A percentile compares a stretch with the other conserved stretches of the same genome.
Evolutionary conservation across 2,888 invertebrate genomes (phyloP).

Genomic region (Sesia bembeciformis): DNA sequence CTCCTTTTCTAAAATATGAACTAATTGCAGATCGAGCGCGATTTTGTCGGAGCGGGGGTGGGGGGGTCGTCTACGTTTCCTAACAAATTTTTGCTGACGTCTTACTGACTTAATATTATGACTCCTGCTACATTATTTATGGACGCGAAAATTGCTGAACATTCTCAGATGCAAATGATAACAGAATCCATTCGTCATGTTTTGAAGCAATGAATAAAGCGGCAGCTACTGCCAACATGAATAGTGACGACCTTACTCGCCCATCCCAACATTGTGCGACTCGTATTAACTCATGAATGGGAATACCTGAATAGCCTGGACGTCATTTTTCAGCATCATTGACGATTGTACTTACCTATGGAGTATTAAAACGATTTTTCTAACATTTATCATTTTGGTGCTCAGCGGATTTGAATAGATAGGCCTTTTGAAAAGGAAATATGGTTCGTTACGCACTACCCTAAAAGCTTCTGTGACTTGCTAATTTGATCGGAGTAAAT

Average conservation of each 20-base stretch:
- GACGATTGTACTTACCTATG: constrained; percentile 14
- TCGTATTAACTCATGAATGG: constrained; percentile 47
- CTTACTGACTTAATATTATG: too few species aligned
- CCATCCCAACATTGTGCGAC: constrained; percentile 53
- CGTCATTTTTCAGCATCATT: constrained; percentile 44
- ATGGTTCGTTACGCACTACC: constrained; percentile 2
- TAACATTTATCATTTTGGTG: constrained; percentile 10
- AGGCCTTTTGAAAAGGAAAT: constrained; percentile 7
- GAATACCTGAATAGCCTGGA: constrained; percentile 37
- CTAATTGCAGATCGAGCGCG: too few species aligned
- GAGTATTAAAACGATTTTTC: constrained; percentile 16
- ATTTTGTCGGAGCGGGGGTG: too few species aligned
- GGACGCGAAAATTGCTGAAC: too few species aligned
- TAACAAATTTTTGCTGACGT: too few species aligned
- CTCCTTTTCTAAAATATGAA: too few species aligned
- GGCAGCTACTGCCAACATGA: constrained; percentile 41
- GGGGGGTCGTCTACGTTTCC: too few species aligned
- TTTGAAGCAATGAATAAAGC: constrained; percentile 30
- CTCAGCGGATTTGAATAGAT: constrained; percentile 8
- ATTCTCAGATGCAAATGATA: too few species aligned
- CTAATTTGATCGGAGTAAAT: constrained; percentile 1
- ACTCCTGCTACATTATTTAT: too few species aligned
- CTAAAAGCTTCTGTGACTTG: constrained; percentile 10
- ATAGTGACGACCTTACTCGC: constrained; percentile 60
- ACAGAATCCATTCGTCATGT: not conserved